A percentile compares a stretch with the other conserved stretches of the same genome.
Conservation (phyloP, 1,140 invertebrate genomes). For the Tenebrio molitor region DNA sequence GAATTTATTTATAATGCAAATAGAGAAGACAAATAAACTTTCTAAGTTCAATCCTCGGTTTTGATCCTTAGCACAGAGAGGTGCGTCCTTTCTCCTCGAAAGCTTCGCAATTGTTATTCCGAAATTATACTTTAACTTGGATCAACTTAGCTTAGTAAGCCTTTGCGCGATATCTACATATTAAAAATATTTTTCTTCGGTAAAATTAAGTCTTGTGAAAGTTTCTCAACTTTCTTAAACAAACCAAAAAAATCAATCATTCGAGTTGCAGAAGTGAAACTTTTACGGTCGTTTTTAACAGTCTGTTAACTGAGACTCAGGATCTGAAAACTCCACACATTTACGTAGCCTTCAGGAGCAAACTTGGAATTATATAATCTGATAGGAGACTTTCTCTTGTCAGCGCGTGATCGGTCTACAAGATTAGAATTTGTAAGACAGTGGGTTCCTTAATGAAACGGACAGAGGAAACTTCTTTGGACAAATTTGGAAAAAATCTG, state of each 20-base stretch:
- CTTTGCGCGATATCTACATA: not conserved
- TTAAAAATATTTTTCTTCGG: not conserved
- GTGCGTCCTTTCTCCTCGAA: not conserved
- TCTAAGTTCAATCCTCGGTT: not conserved
- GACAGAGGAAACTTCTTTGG: too few relatives aligned
- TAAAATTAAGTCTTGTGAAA: not conserved
- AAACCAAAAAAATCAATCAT: too few relatives aligned
- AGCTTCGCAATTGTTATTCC: not conserved
- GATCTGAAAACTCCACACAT: not conserved
- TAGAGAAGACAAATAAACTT: not conserved
- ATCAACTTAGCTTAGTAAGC: not conserved
- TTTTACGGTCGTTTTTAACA: not conserved
- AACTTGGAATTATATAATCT: not conserved
- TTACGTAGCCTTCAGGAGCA: not conserved
- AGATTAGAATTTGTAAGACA: not conserved
- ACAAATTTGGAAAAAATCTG: too few relatives aligned
- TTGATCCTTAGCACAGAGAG: not conserved
- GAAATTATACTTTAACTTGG: not conserved
- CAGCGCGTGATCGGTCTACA: not conserved
- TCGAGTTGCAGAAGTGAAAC: too few relatives aligned
- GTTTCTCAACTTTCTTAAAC: not conserved
- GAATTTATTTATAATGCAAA: not conserved
- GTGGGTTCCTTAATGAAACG: not conserved
- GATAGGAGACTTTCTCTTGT: not conserved
- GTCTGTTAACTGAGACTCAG: not conserved